Conservation (phyloP, 2,888 invertebrate genomes). For the Morinoia aosen region DNA sequence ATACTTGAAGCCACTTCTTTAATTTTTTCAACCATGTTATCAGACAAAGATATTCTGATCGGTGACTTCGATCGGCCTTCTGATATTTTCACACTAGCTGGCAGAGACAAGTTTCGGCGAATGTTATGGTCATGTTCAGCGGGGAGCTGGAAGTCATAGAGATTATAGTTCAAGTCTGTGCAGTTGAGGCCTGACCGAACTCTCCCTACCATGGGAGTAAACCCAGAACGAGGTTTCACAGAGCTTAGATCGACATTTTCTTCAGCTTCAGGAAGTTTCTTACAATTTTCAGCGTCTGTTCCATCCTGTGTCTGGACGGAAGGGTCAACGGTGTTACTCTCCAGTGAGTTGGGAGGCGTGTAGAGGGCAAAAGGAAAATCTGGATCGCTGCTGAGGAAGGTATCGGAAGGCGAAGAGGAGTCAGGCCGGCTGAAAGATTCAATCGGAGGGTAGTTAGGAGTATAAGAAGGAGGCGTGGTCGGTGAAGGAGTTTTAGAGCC, state of each 20-base stretch:
- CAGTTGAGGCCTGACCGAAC: conserved; percentile 43
- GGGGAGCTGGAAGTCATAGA: conserved; percentile 1
- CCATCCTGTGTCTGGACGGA: not conserved
- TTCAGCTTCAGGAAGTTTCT: not conserved
- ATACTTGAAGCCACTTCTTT: not conserved
- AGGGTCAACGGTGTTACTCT: not conserved
- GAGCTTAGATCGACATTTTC: not conserved
- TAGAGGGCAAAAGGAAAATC: conserved; percentile 45
- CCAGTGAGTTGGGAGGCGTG: conserved; percentile 39
- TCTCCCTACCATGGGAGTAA: not conserved
- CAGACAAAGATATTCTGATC: not conserved
- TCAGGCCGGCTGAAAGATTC: conserved; percentile 16
- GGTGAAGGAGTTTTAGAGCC: conserved; percentile 20
- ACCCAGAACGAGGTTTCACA: not conserved
- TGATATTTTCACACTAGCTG: not conserved
- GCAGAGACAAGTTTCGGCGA: not conserved
- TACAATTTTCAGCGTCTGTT: not conserved
- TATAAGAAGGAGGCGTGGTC: conserved; percentile 31
- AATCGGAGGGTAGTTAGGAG: conserved; percentile 31
- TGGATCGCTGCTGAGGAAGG: conserved; percentile 12
- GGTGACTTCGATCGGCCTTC: not conserved
- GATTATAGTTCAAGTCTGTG: conserved; percentile 48
- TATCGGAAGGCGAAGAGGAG: conserved; percentile 7
- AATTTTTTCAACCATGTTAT: not conserved
- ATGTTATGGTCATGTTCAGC: not conserved